Conservation (phyloP, 2,797 vertebrate genomes). For the Agapornis canus region DNA sequence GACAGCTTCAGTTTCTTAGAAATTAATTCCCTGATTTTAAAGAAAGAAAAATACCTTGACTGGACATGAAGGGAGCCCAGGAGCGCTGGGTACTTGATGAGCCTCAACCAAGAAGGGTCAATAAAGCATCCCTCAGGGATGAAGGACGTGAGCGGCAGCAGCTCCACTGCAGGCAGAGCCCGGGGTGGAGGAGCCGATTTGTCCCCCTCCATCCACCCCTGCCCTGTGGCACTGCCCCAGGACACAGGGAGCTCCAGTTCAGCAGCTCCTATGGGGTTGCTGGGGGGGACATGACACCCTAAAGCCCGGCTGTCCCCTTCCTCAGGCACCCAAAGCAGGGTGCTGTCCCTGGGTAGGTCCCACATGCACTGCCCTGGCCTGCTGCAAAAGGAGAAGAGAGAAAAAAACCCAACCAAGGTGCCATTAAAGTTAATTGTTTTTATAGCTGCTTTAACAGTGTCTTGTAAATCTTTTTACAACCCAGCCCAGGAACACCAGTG, state of each 20-base stretch:
- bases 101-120: not conserved
- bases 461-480: slow-evolving; percentile 80
- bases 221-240: not conserved
- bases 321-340: not conserved
- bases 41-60: not conserved
- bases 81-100: accelerated
- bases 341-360: not conserved
- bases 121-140: not conserved
- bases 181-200: not conserved
- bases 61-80: not conserved
- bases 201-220: not conserved
- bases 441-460: slow-evolving; percentile 76
- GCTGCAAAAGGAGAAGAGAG: not conserved
- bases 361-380: not conserved
- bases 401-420: slow-evolving; percentile 24
- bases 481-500: slow-evolving; percentile 52
- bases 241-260: not conserved
- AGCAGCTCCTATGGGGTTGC: not conserved
- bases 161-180: not conserved
- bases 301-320: not conserved
- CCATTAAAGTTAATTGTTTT: slow-evolving; percentile 81
- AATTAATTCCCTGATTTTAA: slow-evolving; percentile 41
- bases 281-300: accelerated
- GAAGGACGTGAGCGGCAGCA: not conserved
- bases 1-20: slow-evolving; percentile 42